Base-by-base conservation (phyloP, 2,888 invertebrate species). In the Epicampocera succincta region DNA sequence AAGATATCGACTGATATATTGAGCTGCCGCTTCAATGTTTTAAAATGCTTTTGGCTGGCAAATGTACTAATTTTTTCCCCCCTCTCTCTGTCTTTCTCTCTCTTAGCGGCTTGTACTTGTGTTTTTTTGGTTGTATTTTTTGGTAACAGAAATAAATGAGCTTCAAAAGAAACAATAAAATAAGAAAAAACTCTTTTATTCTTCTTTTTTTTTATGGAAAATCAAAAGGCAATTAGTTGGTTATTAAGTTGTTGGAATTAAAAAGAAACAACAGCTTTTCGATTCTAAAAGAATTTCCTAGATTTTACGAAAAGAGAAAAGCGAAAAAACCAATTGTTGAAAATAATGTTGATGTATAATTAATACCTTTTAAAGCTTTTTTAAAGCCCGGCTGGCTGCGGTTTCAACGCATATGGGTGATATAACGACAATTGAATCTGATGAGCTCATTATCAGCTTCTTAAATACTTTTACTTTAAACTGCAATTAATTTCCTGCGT, bases 1-100 rank as follows among this genome's bases (percentile, higher is more conserved):
- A 90, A 90, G 90, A 90, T 90, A 90, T 90, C 90, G 90, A 90
- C 90, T 90, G 90, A 90, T 88, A 90, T 90, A 90, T 90, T 90
- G 90, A 90, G 90, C 88, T 88, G 89, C 89, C 66, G 78, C 82
- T 82, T 71, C 52, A 60, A 56, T 61, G 38, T 54, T 42, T 19
- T 33, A 33, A 66, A 73, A 63, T 44, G 69, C 68, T 78, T 78
- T 65, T 75, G 71, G 58, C 60, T 19, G 54, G 69, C 61, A 63
- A 69, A 69, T 69, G 46, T 56, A 44, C 40, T 40, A 12, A 40
- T 33, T n/a, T n/a, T n/a, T n/a, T n/a, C 3, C 25, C 25, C 2
- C 25, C 2, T 25, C 25, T 5, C 3, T 48, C 63, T n/a, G 19
- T 17, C 33, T 25, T 56, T 17, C 50, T 40, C 40, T 40, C 52